A percentile compares a stretch with the other conserved stretches of the same genome.
Conservation (phyloP, 30 jellyfish, hydroid and myxozoan genomes). For the Cassiopea xamachana region DNA sequence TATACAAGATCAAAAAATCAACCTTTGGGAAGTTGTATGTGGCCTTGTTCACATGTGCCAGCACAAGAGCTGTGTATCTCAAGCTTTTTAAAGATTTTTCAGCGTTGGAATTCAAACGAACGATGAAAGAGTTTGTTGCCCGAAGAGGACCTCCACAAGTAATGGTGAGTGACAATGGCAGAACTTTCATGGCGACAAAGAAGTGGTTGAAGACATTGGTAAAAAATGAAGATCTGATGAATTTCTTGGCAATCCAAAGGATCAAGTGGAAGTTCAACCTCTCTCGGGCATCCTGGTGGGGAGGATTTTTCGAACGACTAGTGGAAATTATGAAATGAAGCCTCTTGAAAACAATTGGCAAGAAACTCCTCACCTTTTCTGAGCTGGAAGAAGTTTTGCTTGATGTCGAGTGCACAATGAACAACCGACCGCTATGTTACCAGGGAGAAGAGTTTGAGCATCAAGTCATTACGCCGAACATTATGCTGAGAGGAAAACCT, state of each 20-base stretch:
- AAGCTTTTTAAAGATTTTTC: conserved; percentile 36
- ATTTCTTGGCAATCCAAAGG: conserved; percentile 26
- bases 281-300: conserved; percentile 73
- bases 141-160: conserved; percentile 47
- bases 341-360: conserved; percentile 28
- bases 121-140: conserved; percentile 36
- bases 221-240: conserved; percentile 35
- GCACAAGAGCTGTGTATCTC: conserved; percentile 45
- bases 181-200: conserved; percentile 24
- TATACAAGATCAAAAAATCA: conserved; percentile 1
- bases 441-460: conserved; percentile 65
- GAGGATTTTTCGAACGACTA: conserved; percentile 58
- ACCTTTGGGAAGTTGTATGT: conserved; percentile 18
- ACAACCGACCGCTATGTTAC: conserved; percentile 65
- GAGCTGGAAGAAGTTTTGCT: conserved; percentile 41
- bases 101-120: conserved; percentile 45
- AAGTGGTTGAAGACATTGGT: conserved; percentile 28
- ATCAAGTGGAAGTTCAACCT: conserved; percentile 54
- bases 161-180: conserved; percentile 53
- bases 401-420: conserved; percentile 37
- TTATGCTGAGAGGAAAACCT: conserved; percentile 48
- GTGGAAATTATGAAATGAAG: conserved; percentile 30
- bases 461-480: conserved; percentile 63
- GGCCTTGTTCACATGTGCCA: conserved; percentile 36
- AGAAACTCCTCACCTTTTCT: neutral